These are phyloP conservation scores for Cetonia aurata DNA, from an alignment of 2,888 invertebrate genomes.

Conservation along the genomic window DNA sequence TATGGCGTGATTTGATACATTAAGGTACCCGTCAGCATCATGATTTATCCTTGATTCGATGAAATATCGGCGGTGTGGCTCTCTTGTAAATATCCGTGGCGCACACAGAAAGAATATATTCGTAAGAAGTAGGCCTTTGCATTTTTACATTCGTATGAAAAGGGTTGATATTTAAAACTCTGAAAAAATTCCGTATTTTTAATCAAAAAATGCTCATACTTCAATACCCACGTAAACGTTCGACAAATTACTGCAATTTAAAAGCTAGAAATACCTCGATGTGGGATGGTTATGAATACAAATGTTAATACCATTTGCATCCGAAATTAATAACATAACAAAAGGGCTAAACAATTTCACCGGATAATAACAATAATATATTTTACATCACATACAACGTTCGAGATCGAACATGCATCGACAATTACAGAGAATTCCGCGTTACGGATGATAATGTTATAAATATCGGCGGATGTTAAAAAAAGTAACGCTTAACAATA, in stretches of 20 bases:
- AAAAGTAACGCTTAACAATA: constrained; percentile 45
- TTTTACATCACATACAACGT: no score
- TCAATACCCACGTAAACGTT: background rate
- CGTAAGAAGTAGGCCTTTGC: no score
- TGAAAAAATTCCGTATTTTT: background rate
- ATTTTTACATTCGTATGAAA: no score
- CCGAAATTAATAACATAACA: no score
- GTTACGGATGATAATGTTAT: constrained; percentile 37
- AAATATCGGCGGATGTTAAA: constrained; percentile 36
- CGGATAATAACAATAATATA: no score
- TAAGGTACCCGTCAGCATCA: constrained; percentile 63
- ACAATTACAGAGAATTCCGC: constrained; percentile 31
- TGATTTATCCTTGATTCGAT: constrained; percentile 63
- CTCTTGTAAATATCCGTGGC: constrained; percentile 44
- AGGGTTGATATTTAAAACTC: no score
- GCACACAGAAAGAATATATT: constrained; percentile 21
- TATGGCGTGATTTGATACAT: constrained; percentile 66
- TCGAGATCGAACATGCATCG: constrained; percentile 17
- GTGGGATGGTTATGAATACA: no score
- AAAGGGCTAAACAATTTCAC: no score
- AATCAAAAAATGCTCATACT: constrained; percentile 1
- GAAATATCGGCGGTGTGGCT: constrained; percentile 62
- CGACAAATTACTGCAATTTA: background rate
- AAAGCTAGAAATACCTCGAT: background rate
- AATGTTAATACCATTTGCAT: no score